A percentile compares a stretch with the other conserved stretches of the same genome.
Conservation (phyloP, 1,140 invertebrate species). For the Galleria mellonella region DNA sequence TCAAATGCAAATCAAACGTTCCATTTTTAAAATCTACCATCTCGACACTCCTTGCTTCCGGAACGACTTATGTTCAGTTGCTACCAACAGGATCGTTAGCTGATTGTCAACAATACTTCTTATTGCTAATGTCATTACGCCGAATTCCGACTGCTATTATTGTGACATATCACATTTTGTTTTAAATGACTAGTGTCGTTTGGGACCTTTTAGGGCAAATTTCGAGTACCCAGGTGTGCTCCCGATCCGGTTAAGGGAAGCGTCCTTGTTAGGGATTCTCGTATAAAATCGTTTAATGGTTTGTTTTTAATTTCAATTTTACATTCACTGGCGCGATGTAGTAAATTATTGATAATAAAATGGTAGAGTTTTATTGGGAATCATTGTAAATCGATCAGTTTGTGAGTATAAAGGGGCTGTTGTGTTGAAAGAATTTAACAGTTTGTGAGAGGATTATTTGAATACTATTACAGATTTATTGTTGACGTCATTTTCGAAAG, state of each 20-base stretch:
- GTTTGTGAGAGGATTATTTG: conserved; percentile 25
- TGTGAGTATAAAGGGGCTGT: conserved; percentile 16
- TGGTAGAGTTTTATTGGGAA: conserved; percentile 32
- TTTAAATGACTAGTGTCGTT: conserved; percentile 35
- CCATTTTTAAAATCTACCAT: conserved; percentile 74
- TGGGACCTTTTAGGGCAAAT: conserved; percentile 68
- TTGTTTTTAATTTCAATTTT: conserved; percentile 73
- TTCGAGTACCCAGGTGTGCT: conserved; percentile 72
- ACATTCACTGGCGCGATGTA: conserved; percentile 49
- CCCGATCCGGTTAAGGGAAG: conserved; percentile 72
- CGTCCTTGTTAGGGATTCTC: conserved; percentile 70
- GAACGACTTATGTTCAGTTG: conserved; percentile 66
- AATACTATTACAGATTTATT: conserved; percentile 6
- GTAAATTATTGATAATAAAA: conserved; percentile 61
- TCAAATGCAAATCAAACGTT: conserved; percentile 75
- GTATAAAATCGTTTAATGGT: conserved; percentile 72
- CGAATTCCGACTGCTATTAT: conserved; percentile 4
- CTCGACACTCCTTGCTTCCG: conserved; percentile 66
- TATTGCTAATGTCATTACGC: conserved; percentile 10
- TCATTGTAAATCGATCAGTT: conserved; percentile 33
- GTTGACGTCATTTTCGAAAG: no score
- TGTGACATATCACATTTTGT: conserved; percentile 26
- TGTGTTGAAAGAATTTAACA: conserved; percentile 7
- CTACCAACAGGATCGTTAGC: conserved; percentile 19
- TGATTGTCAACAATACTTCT: conserved; percentile 20